Percentiles rank a stretch among this genome's conserved stretches.
These are phyloP conservation scores for Cynocephalus volans DNA, from an alignment of 2,113 vertebrate genomes.

Conservation along the genomic window DNA sequence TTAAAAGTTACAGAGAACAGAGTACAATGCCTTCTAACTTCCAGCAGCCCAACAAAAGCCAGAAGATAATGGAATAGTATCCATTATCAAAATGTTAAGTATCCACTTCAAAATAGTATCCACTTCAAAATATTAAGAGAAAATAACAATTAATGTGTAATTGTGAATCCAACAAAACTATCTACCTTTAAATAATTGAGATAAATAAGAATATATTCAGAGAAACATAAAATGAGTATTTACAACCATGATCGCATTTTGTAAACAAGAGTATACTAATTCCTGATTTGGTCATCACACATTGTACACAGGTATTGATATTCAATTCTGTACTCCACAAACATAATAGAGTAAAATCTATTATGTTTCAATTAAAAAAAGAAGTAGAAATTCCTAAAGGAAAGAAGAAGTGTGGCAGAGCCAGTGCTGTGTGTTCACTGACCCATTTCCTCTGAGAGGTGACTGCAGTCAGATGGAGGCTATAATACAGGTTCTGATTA, in stretches of 20 bases:
- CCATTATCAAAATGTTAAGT: no score
- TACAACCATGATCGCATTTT: neutral
- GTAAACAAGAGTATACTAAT: no score
- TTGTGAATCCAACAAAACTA: neutral
- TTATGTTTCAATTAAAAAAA: no score
- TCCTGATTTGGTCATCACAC: no score
- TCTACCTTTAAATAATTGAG: neutral
- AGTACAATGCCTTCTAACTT: constrained; percentile 19
- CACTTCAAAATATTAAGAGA: constrained; percentile 17
- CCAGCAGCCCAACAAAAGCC: neutral
- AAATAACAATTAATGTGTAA: neutral
- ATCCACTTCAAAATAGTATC: no score
- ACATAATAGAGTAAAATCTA: no score
- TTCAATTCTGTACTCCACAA: no score
- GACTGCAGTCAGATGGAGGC: neutral
- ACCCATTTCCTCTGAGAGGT: neutral
- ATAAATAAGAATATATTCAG: neutral
- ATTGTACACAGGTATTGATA: no score
- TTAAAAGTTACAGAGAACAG: neutral
- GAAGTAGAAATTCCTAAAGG: neutral
- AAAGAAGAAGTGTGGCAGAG: neutral
- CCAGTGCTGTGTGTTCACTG: neutral
- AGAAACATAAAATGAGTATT: constrained; percentile 4
- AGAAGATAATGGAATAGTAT: neutral
- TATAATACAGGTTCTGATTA: neutral